Evolutionary conservation across 2,797 vertebrate genomes (phyloP).

Genomic region (Agapornis canus): DNA sequence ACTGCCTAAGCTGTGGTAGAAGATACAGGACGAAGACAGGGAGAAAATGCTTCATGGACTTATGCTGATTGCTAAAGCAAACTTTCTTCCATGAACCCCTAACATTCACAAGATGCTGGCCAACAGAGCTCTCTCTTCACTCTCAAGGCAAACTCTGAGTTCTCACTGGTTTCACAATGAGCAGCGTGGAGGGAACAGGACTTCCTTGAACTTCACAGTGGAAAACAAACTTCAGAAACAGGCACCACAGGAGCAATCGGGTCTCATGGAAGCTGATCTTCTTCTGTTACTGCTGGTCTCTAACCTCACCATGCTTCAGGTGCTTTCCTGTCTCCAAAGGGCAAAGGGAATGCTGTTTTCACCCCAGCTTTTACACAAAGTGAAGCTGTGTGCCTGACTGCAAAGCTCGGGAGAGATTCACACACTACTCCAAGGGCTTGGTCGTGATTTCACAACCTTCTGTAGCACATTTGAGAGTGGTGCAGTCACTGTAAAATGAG

Average conservation of each 20-base stretch:
- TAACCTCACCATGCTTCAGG: neutral
- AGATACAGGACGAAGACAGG: neutral
- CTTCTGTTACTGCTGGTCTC: neutral
- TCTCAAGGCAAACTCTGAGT: neutral
- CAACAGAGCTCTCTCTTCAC: neutral
- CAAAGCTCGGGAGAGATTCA: neutral
- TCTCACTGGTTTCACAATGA: neutral
- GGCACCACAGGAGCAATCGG: neutral
- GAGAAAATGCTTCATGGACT: neutral
- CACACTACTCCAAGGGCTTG: neutral
- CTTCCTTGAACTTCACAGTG: neutral
- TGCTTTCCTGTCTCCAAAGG: neutral
- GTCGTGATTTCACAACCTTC: neutral
- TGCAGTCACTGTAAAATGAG: neutral
- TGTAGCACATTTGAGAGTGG: neutral
- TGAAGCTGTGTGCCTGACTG: rapidly evolving
- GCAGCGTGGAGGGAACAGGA: neutral
- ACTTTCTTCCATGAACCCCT: neutral
- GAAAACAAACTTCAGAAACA: neutral
- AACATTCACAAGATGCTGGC: neutral
- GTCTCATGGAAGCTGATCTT: neutral
- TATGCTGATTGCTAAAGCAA: neutral
- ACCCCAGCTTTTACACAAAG: neutral
- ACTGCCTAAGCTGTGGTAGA: neutral
- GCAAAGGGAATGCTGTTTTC: rapidly evolving